Conservation (phyloP, 2,797 vertebrate genomes). For the Benthosema pterotum region DNA sequence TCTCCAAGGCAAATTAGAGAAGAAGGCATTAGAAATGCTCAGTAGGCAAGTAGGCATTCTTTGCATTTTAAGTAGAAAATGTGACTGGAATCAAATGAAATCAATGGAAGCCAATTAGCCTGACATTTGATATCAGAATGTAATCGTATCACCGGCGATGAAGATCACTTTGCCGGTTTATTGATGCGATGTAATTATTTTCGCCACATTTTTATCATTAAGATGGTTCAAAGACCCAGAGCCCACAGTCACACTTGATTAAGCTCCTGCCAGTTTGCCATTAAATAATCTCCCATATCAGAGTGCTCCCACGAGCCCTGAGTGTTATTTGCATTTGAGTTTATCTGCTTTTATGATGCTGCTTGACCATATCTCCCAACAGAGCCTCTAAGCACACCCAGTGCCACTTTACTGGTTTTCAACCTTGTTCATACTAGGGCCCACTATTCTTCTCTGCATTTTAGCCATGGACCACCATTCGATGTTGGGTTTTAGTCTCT, state of each 20-base stretch:
- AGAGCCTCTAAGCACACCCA: background rate
- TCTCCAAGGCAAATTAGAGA: too few species aligned
- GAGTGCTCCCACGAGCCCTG: conserved; percentile 65
- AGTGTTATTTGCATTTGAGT: conserved; percentile 68
- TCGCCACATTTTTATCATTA: conserved; percentile 43
- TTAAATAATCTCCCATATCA: conserved; percentile 63
- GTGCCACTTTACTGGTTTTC: too few species aligned
- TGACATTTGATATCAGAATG: conserved; percentile 26
- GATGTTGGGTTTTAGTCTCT: too few species aligned
- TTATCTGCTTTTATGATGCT: conserved; percentile 47
- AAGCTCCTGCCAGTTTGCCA: conserved; percentile 63
- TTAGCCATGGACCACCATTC: too few species aligned
- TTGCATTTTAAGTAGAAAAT: background rate
- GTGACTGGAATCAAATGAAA: background rate
- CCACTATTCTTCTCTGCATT: too few species aligned
- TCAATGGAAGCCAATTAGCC: conserved; percentile 26
- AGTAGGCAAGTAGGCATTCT: background rate
- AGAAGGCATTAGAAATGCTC: too few species aligned
- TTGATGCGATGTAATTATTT: conserved; percentile 33
- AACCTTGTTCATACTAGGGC: too few species aligned
- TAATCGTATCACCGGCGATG: conserved; percentile 33
- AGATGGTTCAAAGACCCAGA: conserved; percentile 58
- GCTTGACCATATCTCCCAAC: conserved; percentile 18
- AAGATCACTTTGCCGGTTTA: conserved; percentile 35
- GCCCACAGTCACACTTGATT: conserved; percentile 73